Evolutionary conservation across 2,888 invertebrate genomes (phyloP).

Genomic region (Amphipoea lucens): DNA sequence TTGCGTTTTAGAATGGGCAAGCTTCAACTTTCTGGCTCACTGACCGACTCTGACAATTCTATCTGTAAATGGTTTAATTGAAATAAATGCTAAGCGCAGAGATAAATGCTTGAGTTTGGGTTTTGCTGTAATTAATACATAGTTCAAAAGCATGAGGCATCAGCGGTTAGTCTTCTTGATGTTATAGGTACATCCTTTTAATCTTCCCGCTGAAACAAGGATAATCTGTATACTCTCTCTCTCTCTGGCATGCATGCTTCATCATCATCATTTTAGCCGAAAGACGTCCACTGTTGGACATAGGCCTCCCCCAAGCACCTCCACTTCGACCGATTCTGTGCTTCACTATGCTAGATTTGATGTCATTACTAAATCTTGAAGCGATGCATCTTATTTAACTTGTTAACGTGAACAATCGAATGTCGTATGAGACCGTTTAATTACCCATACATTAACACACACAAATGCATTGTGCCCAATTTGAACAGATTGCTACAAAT

Average conservation of each 20-base stretch:
- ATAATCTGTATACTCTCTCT: neutral
- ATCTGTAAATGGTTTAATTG: neutral
- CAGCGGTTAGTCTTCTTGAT: neutral
- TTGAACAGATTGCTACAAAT: constrained; percentile 12
- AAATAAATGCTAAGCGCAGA: neutral
- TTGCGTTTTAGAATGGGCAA: neutral
- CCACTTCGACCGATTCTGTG: no score
- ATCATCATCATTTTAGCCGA: no score
- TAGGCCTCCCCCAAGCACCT: no score
- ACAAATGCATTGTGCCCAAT: neutral
- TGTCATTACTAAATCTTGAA: neutral
- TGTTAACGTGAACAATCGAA: neutral
- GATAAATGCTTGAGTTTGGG: neutral
- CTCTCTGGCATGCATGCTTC: neutral
- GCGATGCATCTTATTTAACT: neutral
- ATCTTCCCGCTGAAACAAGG: neutral
- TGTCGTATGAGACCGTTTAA: neutral
- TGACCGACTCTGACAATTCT: neutral
- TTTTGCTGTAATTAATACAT: neutral
- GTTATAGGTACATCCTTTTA: neutral
- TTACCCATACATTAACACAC: neutral
- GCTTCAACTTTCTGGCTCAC: neutral
- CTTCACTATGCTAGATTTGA: neutral
- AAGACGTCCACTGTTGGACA: no score
- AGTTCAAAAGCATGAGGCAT: neutral